Conservation (phyloP, 2,888 invertebrate species). For the Polyommatus icarus region DNA sequence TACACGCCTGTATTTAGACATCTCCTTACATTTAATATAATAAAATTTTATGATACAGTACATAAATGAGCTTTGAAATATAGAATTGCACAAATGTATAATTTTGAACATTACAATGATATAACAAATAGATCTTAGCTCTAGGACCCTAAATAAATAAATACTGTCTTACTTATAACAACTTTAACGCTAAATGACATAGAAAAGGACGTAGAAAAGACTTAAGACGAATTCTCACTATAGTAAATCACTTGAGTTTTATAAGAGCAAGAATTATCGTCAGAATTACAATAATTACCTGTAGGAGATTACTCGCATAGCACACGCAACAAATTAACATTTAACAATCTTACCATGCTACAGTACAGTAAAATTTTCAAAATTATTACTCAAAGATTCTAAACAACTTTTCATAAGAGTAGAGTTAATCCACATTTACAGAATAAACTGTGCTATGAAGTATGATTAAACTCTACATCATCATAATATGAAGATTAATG, state of each 20-base stretch:
- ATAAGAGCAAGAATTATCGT: constrained; percentile 29
- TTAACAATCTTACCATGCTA: not conserved
- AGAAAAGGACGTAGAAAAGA: constrained; percentile 78
- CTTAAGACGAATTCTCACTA: constrained; percentile 74
- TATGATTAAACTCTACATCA: not conserved
- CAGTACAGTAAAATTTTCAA: not conserved
- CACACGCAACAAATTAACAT: constrained; percentile 4
- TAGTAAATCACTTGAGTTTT: constrained; percentile 69
- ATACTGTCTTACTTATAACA: constrained; percentile 44
- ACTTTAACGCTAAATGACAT: constrained; percentile 77
- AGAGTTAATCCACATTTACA: not conserved
- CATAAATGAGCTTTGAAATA: constrained; percentile 5
- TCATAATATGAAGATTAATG: not conserved
- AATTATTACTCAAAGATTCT: not conserved
- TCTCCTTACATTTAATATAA: not conserved
- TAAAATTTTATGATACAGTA: not conserved
- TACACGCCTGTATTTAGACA: not conserved
- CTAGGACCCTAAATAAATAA: constrained; percentile 20
- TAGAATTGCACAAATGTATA: constrained; percentile 24
- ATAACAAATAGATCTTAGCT: constrained; percentile 5
- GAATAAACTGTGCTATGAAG: not conserved
- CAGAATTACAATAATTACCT: constrained; percentile 26
- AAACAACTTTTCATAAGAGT: not conserved
- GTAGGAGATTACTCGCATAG: constrained; percentile 1
- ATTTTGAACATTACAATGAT: constrained; percentile 7